Percentiles rank a stretch among this genome's conserved stretches.
phyloP scores from a whole-genome alignment of 2,113 vertebrate species.

The Camelus bactrianus region DNA sequence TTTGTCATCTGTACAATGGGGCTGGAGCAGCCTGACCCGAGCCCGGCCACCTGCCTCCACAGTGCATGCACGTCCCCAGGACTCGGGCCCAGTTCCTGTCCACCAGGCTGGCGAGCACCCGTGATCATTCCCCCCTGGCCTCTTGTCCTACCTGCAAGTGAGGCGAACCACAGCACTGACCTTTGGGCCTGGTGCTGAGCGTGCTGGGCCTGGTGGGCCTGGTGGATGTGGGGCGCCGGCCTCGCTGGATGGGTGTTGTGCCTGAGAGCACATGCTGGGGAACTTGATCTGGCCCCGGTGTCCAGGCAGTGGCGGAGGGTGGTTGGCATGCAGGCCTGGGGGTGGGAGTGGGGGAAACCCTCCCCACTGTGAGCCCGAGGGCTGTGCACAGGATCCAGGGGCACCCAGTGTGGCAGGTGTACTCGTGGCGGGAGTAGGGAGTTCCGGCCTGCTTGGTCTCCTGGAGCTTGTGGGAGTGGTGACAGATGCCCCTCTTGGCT shows the following conservation, averaged over 20 bases:
- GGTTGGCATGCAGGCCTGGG: neutral
- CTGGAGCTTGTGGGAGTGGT: neutral
- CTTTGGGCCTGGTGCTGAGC: too few relatives aligned
- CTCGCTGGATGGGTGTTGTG: accelerated
- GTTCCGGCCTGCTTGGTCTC: neutral
- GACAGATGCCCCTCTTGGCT: neutral
- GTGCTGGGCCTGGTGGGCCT: too few relatives aligned
- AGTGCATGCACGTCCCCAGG: accelerated
- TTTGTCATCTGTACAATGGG: neutral
- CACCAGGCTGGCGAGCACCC: accelerated
- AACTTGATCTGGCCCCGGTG: accelerated
- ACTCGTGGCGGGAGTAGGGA: neutral
- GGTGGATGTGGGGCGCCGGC: neutral
- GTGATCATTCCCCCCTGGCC: neutral
- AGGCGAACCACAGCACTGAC: neutral
- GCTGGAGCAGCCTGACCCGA: neutral
- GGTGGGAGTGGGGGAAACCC: neutral
- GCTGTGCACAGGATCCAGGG: neutral
- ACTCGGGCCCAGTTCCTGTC: neutral
- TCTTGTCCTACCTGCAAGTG: neutral
- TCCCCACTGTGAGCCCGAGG: neutral
- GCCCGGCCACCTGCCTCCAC: neutral
- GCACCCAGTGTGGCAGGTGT: neutral
- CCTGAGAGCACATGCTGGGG: accelerated
- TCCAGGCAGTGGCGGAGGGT: accelerated